phyloP scores from a whole-genome alignment of 2,797 vertebrate genomes.

The Linurgus olivaceus region DNA sequence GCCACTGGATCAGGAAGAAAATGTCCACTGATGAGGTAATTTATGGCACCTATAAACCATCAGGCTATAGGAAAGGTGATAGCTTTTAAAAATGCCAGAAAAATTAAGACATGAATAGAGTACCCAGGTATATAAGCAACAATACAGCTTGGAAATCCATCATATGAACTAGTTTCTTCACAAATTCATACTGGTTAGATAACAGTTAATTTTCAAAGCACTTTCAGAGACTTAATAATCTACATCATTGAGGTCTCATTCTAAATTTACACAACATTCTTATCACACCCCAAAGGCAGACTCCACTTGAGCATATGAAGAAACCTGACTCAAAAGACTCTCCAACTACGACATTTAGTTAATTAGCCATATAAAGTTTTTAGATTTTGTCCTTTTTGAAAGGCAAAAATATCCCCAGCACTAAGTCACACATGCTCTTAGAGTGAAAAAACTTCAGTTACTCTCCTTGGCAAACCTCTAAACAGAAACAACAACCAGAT shows the following conservation, averaged over 20 bases:
- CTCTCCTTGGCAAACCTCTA: not conserved
- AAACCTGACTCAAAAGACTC: not conserved
- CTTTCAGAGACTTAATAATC: not conserved
- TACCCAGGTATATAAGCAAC: not conserved
- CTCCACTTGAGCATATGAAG: not conserved
- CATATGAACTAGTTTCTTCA: not conserved
- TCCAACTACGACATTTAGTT: not conserved
- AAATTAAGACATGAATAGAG: not conserved
- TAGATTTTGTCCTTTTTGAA: not conserved
- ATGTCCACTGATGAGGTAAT: not conserved
- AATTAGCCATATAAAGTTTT: not conserved
- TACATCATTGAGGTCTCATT: not conserved
- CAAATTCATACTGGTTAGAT: fast-evolving
- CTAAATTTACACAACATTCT: not conserved
- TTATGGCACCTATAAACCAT: not conserved
- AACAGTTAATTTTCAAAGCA: not conserved
- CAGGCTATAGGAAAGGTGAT: not conserved
- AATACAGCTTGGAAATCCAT: not conserved
- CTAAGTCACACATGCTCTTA: not conserved
- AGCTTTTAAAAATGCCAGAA: not conserved
- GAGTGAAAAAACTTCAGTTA: not conserved
- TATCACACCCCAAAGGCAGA: not conserved
- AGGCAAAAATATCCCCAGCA: not conserved
- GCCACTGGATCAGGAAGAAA: not conserved
- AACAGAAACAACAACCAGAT: not conserved